Base-by-base conservation (phyloP, 2,888 invertebrate species). In the Rhopalosiphum nymphaeae region DNA sequence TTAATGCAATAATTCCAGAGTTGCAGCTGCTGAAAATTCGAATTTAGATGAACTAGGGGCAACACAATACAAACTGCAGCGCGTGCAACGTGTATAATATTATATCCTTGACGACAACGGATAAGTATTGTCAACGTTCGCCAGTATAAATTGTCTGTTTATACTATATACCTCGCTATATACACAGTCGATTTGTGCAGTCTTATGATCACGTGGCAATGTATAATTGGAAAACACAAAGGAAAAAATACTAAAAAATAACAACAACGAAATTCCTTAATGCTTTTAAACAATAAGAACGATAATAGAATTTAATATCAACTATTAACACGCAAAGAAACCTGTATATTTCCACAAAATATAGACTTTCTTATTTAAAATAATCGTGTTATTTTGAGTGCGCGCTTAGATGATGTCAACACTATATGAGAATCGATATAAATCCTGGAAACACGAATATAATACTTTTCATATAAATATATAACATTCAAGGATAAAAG, bases 41-140 rank as follows among this genome's bases (percentile, higher is more conserved):
- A 7, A 84, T 53, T 53, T 53, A 42, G 78, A 78, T 53, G 29
- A 56, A 84, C 7, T 42, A 42, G 49, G 36, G 61, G 21, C 25
- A n/a, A 67, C 36, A 84, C 91, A 91, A 91, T 36, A 91, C 29
- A 56, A 91, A 91, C 56, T 53, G 91, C 84, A 56, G 78, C 46
- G 78, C 29, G 56, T 91, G 85, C 46, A 91, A 46, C 26, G 13
- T 9, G n/a, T 21, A 87, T 49, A n/a, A n/a, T n/a, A n/a, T n/a
- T n/a, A 49, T 89, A 86, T 46, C 86, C 91, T 91, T 57, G 57
- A 57, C 91, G 84, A 89, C 56, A 26, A 56, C 86, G 57, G 91
- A 86, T 91, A 91, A 53, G 42, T 91, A 91, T 85, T 91, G 91
- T 91, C 44, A 91, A 84, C 84, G 91, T 44, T 46, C n/a, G 11